Evolutionary conservation across 30 jellyfish, hydroid and myxozoan genomes (phyloP).

Genomic region (Morbakka virulenta): DNA sequence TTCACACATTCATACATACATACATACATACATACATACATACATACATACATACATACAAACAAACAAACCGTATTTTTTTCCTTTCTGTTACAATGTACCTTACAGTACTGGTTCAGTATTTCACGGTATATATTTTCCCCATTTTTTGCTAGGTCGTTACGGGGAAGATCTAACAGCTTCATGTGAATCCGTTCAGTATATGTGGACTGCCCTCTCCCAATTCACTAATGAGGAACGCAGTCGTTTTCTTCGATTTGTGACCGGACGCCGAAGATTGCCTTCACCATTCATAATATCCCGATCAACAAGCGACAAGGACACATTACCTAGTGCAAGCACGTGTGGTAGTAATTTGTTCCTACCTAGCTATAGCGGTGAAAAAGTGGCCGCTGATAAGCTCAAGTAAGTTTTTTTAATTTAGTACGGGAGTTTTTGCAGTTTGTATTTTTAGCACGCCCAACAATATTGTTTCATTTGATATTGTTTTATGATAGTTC

Average conservation of each 20-base stretch:
- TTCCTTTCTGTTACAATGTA: too few species aligned
- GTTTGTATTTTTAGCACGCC: neutral
- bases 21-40: too few species aligned
- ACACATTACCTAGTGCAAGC: slow-evolving; percentile 84
- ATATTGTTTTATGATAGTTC: too few species aligned
- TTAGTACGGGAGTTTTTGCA: neutral
- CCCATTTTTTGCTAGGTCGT: slow-evolving; percentile 63
- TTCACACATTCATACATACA: too few species aligned
- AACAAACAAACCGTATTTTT: too few species aligned
- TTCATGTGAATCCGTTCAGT: slow-evolving; percentile 48
- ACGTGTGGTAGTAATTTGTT: slow-evolving; percentile 89
- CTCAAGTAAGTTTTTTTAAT: slow-evolving; percentile 45
- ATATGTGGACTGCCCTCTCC: slow-evolving; percentile 75
- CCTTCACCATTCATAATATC: slow-evolving; percentile 85
- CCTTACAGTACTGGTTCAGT: too few species aligned
- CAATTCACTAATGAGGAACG: slow-evolving; percentile 71
- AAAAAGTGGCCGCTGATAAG: slow-evolving; percentile 67
- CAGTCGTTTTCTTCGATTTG: slow-evolving; percentile 76
- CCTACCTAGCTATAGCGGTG: slow-evolving; percentile 74
- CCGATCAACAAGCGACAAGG: slow-evolving; percentile 55
- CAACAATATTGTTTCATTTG: too few species aligned
- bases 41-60: too few species aligned
- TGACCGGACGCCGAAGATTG: slow-evolving; percentile 85
- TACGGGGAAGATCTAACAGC: slow-evolving; percentile 70
- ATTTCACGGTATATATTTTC: too few species aligned